A percentile compares a stretch with the other conserved stretches of the same genome.
phyloP scores from a whole-genome alignment of 2,888 invertebrate species.

The Drosophila mettleri region DNA sequence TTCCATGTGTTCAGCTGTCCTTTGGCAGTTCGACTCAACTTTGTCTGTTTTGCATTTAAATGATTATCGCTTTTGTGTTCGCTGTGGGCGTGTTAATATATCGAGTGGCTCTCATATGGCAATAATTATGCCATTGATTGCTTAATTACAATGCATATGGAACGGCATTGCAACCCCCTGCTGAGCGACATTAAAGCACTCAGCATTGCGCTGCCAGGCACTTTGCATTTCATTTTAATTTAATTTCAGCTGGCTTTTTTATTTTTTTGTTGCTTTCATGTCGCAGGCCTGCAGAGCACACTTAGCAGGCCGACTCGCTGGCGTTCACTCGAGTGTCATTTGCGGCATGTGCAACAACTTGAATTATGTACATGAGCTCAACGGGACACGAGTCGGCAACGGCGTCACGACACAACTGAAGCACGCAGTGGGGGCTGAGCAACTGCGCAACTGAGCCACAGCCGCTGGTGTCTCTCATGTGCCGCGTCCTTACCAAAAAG shows the following conservation, averaged over 20 bases:
- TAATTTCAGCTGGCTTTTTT: constrained; percentile 75
- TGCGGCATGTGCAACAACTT: constrained; percentile 79
- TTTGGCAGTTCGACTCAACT: constrained; percentile 10
- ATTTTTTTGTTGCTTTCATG: constrained; percentile 60
- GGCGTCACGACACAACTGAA: constrained; percentile 6
- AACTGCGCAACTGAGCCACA: constrained; percentile 12
- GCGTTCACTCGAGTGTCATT: constrained; percentile 59
- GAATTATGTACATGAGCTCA: constrained; percentile 76
- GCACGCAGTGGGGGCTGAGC: constrained; percentile 11
- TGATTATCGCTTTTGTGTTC: constrained; percentile 43
- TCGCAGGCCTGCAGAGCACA: constrained; percentile 61
- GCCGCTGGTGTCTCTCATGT: constrained; percentile 1
- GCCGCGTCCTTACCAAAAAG: constrained; percentile 26
- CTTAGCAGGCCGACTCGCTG: constrained; percentile 49
- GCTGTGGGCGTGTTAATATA: constrained; percentile 73
- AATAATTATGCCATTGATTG: constrained; percentile 80
- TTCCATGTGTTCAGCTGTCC: constrained; percentile 1
- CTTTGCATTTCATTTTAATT: constrained; percentile 79
- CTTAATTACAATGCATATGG: constrained; percentile 79
- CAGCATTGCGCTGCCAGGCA: constrained; percentile 50
- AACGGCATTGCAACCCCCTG: constrained; percentile 2
- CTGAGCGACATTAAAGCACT: constrained; percentile 16
- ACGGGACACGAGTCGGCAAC: constrained; percentile 35
- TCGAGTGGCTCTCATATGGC: constrained; percentile 78
- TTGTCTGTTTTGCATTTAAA: constrained; percentile 61